Evolutionary conservation across 2,797 vertebrate species (phyloP).

Genomic region (Karalla daura): DNA sequence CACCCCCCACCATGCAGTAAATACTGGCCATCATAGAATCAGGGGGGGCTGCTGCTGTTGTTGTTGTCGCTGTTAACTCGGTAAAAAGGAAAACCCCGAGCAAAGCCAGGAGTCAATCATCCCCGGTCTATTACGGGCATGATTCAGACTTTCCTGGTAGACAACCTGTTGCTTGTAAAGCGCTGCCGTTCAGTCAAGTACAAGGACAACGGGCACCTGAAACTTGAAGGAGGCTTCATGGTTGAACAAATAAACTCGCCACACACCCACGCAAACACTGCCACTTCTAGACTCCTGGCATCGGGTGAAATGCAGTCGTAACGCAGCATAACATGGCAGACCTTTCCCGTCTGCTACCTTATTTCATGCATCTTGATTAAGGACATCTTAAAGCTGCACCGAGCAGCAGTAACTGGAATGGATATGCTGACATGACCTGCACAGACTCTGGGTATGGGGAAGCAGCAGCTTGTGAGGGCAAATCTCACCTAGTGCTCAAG

Average conservation of each 20-base stretch:
- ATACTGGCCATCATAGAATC: conserved; percentile 53
- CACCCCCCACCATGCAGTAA: conserved; percentile 44
- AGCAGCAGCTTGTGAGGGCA: neutral
- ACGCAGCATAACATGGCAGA: too few species aligned
- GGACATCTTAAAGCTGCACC: too few species aligned
- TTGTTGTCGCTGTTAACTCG: conserved; percentile 60
- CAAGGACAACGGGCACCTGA: conserved; percentile 22
- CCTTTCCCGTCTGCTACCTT: too few species aligned
- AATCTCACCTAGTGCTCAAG: too few species aligned
- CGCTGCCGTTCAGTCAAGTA: conserved; percentile 43
- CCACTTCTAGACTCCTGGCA: too few species aligned
- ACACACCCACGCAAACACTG: conserved; percentile 26
- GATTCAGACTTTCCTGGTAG: conserved; percentile 70
- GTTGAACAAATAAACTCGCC: too few species aligned
- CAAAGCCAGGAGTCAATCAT: conserved; percentile 70
- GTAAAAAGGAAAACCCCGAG: conserved; percentile 60
- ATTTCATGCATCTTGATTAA: too few species aligned
- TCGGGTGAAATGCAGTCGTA: too few species aligned
- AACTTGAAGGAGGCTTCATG: conserved; percentile 19
- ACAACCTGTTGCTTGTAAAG: conserved; percentile 63
- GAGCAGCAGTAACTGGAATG: neutral
- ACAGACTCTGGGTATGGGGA: neutral
- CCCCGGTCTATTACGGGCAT: conserved; percentile 61
- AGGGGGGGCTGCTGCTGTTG: conserved; percentile 31
- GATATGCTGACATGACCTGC: neutral